Conservation (phyloP, 2,113 vertebrate species). For the Phylloscopus trochilus region DNA sequence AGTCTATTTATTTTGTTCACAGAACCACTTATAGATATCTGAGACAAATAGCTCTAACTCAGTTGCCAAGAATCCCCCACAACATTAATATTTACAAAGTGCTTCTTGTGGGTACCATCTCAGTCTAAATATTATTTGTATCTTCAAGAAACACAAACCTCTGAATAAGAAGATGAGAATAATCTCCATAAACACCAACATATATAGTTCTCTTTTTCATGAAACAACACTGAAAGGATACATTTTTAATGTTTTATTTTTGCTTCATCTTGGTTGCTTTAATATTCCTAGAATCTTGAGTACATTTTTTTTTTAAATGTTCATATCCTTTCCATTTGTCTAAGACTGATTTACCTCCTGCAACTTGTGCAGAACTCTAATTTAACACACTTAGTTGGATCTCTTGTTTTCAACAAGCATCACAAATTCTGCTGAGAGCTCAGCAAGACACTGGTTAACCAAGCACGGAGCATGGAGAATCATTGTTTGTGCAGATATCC, state of each 20-base stretch:
- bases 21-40: background rate
- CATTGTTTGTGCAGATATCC: background rate
- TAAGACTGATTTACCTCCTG: background rate
- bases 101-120: background rate
- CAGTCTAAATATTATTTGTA: background rate
- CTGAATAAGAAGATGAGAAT: background rate
- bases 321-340: background rate
- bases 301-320: background rate
- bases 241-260: background rate
- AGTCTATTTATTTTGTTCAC: background rate
- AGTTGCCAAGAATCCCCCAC: background rate
- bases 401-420: background rate
- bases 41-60: background rate
- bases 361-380: background rate
- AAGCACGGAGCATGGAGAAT: background rate
- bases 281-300: background rate
- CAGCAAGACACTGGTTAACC: background rate
- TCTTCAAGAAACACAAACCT: background rate
- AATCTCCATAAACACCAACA: background rate
- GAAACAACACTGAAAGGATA: background rate
- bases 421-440: background rate
- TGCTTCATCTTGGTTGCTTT: background rate
- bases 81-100: background rate
- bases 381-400: background rate
- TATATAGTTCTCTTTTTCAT: background rate